A percentile compares a stretch with the other conserved stretches of the same genome.
These are phyloP conservation scores for Sinelater perroti DNA, from an alignment of 2,888 invertebrate genomes.

Conservation along the genomic window DNA sequence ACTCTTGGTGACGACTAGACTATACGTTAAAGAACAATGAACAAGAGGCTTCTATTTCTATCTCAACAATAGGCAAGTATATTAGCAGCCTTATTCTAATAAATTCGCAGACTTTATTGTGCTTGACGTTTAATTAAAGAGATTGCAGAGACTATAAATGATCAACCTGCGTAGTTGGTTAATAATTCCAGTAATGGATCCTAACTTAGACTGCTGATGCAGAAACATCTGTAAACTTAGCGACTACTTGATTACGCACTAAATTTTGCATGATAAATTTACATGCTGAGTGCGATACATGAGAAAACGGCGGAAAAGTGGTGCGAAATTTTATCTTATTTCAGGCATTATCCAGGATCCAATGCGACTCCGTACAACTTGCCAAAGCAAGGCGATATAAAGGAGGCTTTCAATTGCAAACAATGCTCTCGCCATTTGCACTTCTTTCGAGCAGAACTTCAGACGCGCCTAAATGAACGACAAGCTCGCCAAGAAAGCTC, in stretches of 20 bases:
- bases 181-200: slow-evolving; percentile 6
- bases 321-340: too few species aligned
- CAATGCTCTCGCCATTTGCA: not conserved
- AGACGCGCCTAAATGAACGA: not conserved
- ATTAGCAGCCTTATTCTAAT: slow-evolving; percentile 15
- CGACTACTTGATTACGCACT: not conserved
- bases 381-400: not conserved
- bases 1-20: not conserved
- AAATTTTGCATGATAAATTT: too few species aligned
- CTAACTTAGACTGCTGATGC: not conserved
- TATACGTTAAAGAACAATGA: not conserved
- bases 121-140: slow-evolving; percentile 18
- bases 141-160: slow-evolving; percentile 8
- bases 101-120: slow-evolving; percentile 17
- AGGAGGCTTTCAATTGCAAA: slow-evolving; percentile 2
- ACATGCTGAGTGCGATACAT: too few species aligned
- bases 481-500: not conserved
- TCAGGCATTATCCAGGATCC: not conserved
- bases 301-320: too few species aligned
- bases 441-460: not conserved
- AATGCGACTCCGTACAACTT: not conserved
- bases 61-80: slow-evolving; percentile 21
- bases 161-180: slow-evolving; percentile 6
- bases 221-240: slow-evolving; percentile 6
- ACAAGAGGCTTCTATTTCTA: slow-evolving; percentile 18